Evolutionary conservation across 2,113 vertebrate species (phyloP).

Genomic region (Actenoides hombroni): DNA sequence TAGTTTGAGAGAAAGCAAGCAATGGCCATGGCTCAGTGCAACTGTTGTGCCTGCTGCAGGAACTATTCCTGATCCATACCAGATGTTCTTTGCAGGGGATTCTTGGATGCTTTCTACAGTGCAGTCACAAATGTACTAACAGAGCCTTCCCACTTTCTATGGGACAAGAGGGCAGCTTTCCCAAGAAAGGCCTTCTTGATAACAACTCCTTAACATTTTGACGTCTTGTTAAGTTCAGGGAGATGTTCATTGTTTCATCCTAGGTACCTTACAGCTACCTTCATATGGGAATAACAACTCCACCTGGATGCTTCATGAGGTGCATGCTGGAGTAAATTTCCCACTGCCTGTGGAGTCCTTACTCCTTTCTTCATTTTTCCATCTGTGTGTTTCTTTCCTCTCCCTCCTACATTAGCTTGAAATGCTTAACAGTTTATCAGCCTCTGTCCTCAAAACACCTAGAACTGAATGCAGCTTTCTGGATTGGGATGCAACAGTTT

Average conservation of each 20-base stretch:
- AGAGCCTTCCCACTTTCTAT: neutral
- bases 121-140: neutral
- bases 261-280: neutral
- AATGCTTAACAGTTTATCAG: neutral
- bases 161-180: neutral
- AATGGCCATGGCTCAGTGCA: fast-evolving
- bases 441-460: neutral
- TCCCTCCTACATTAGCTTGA: neutral
- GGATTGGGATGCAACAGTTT: neutral
- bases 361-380: neutral
- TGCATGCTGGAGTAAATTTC: neutral
- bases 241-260: neutral
- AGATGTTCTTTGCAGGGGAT: constrained; percentile 12
- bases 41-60: neutral
- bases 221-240: neutral
- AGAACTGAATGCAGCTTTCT: neutral
- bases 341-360: neutral
- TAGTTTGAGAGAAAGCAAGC: neutral
- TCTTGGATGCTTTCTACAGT: neutral
- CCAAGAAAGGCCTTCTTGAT: neutral
- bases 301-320: neutral
- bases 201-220: neutral
- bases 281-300: neutral
- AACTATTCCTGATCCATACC: neutral
- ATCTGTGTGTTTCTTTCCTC: neutral